Evolutionary conservation across 2,797 vertebrate species (phyloP).

Genomic region (Acanthurus leucopareius): DNA sequence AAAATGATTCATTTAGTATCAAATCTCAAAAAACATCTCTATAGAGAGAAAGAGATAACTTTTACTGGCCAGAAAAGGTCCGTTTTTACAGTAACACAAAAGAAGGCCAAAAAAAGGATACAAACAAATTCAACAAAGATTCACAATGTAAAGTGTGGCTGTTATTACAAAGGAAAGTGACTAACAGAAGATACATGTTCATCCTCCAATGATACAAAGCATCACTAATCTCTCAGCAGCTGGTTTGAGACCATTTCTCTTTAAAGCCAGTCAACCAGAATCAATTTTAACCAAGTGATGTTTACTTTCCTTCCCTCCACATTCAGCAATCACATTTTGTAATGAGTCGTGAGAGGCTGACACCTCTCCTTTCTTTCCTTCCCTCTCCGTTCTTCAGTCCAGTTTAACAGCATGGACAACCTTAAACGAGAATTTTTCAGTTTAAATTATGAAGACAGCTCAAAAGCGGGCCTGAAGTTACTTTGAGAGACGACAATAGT

Average conservation of each 20-base stretch:
- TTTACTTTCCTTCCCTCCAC: slow-evolving; percentile 72
- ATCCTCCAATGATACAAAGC: background rate
- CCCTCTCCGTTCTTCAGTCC: slow-evolving; percentile 33
- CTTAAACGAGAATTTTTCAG: background rate
- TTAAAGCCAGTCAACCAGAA: slow-evolving; percentile 80
- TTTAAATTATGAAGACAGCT: slow-evolving; percentile 24
- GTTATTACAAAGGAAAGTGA: background rate
- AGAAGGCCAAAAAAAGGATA: background rate
- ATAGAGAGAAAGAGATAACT: background rate
- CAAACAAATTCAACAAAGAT: background rate
- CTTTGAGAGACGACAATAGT: slow-evolving; percentile 67
- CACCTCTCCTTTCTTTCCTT: slow-evolving; percentile 27
- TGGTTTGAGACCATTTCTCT: slow-evolving; percentile 64
- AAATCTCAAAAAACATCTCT: slow-evolving; percentile 10
- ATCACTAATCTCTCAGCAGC: slow-evolving; percentile 31
- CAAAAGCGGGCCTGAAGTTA: slow-evolving; percentile 26
- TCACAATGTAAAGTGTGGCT: background rate
- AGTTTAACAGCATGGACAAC: slow-evolving; percentile 49
- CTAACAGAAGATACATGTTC: background rate
- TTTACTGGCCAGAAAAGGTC: slow-evolving; percentile 15
- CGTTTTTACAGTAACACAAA: background rate
- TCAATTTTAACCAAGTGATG: slow-evolving; percentile 72
- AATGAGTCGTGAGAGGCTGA: slow-evolving; percentile 61
- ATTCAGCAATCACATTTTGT: slow-evolving; percentile 55
- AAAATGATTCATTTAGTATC: slow-evolving; percentile 25